Evolutionary conservation across 2,797 vertebrate genomes (phyloP), one percentile per base, ranked within the genome.

Genomic region (Crocidura indochinensis): DNA sequence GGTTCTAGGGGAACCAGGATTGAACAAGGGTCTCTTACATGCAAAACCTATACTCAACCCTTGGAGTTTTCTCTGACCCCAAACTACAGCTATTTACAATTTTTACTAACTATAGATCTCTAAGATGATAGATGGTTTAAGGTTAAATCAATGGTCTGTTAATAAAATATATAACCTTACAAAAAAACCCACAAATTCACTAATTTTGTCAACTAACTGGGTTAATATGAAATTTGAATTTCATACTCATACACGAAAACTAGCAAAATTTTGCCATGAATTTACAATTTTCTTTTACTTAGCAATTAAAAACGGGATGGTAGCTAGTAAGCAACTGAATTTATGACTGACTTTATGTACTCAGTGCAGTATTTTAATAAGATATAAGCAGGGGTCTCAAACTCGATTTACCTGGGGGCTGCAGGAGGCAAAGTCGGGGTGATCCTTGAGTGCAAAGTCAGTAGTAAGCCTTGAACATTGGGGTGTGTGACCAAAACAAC

Each of bases 171-270:
- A 29, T 74, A 88, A 84, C 83, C 46, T 92, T 67, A 94, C 12
- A 72, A 2, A 72, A 94, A 92, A 83, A 73, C 83, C 90, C n/a
- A n/a, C n/a, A 68, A 68, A n/a, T 73, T 27, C 86, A 90, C 74
- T 84, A 56, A 84, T 60, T 90, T 9, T 27, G 27, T 27, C 27
- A 65, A 65, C 24, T 65, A 65, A 65, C 19, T 65, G 27, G 10
- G 27, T 65, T 27, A 65, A 26, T 10, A 65, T 26, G 26, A 65
- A 65, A 65, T 26, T 27, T 82, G 88, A 83, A 92, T 88, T 87
- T 91, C 76, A 91, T 81, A n/a, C 83, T 84, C 53, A 88, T 67
- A 93, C 46, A 80, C 68, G 91, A 65, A 81, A 92, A 95, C 82
- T 29, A 91, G 44, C 15, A 65, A 90, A 9, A 79, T 29, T 74